A percentile compares a stretch with the other conserved stretches of the same genome.
These are phyloP conservation scores for Marmota monax DNA, from an alignment of 2,113 vertebrate genomes.

Conservation along the genomic window DNA sequence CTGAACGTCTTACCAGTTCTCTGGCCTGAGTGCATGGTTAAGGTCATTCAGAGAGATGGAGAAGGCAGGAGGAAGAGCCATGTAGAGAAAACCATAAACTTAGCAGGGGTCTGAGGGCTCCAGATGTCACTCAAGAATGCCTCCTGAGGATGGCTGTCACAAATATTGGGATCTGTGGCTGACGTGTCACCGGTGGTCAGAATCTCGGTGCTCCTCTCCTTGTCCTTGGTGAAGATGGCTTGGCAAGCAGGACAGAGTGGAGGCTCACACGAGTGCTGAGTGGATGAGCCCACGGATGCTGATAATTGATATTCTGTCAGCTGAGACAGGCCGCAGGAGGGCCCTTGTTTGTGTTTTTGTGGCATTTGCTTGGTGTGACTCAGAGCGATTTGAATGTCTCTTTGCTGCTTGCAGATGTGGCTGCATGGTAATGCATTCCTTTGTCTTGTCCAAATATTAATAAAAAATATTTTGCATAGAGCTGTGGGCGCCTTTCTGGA, in stretches of 20 bases:
- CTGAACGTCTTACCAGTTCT: neutral
- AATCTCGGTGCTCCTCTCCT: neutral
- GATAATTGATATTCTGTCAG: constrained; percentile 44
- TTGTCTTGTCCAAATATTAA: constrained; percentile 59
- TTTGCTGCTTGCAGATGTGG: constrained; percentile 16
- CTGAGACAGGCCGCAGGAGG: neutral
- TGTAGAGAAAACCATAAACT: neutral
- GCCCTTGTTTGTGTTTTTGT: constrained; percentile 47
- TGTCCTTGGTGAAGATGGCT: neutral
- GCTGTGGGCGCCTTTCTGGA: constrained; percentile 14
- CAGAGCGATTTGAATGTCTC: neutral
- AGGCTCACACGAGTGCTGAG: neutral
- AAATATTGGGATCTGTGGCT: neutral
- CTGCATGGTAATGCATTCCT: constrained; percentile 9
- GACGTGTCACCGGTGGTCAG: neutral
- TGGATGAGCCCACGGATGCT: neutral
- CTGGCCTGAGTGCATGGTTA: neutral
- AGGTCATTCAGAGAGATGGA: neutral
- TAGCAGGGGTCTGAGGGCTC: neutral
- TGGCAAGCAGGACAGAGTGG: neutral
- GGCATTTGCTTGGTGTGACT: constrained; percentile 52
- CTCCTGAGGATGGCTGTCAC: neutral
- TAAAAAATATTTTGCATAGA: constrained; percentile 52
- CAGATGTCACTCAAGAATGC: neutral
- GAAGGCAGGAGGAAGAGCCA: neutral